Percentiles rank a stretch among this genome's conserved stretches.
Evolutionary conservation across 2,113 vertebrate species (phyloP).

Genomic region (Natator depressus): DNA sequence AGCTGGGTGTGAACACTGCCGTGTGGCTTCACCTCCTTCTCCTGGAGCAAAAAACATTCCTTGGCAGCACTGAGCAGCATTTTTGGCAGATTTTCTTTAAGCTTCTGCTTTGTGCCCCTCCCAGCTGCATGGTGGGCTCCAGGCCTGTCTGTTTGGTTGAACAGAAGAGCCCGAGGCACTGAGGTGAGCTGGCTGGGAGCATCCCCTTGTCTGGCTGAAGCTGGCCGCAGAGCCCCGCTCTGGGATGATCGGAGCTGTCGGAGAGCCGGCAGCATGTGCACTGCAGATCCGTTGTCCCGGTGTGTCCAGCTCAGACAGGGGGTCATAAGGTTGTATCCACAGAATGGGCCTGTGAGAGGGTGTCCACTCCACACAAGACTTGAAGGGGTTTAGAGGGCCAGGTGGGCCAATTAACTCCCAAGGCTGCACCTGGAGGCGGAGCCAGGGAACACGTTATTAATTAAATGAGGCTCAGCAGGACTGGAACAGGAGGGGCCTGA

Average conservation of each 20-base stretch:
- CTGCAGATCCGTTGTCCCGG: too few relatives aligned
- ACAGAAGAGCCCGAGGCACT: too few relatives aligned
- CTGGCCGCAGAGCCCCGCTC: not conserved
- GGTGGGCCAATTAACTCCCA: not conserved
- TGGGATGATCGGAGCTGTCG: too few relatives aligned
- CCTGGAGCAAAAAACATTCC: not conserved
- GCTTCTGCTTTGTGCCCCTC: not conserved
- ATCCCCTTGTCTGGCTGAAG: not conserved
- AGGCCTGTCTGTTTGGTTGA: not conserved
- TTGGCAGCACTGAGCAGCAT: not conserved
- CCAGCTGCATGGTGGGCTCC: not conserved
- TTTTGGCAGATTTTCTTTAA: too few relatives aligned
- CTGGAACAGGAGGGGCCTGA: not conserved
- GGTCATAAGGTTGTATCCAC: rapidly evolving
- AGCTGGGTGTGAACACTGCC: not conserved
- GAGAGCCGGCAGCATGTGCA: too few relatives aligned
- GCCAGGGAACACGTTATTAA: too few relatives aligned
- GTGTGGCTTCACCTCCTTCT: not conserved
- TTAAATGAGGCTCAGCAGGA: not conserved
- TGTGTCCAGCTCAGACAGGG: not conserved
- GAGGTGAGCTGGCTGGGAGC: too few relatives aligned
- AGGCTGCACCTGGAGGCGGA: not conserved
- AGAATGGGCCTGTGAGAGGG: not conserved
- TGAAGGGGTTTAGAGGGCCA: too few relatives aligned
- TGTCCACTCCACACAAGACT: too few relatives aligned